Evolutionary conservation across 2,113 vertebrate genomes (phyloP).

Genomic region (Crotalus tigris): DNA sequence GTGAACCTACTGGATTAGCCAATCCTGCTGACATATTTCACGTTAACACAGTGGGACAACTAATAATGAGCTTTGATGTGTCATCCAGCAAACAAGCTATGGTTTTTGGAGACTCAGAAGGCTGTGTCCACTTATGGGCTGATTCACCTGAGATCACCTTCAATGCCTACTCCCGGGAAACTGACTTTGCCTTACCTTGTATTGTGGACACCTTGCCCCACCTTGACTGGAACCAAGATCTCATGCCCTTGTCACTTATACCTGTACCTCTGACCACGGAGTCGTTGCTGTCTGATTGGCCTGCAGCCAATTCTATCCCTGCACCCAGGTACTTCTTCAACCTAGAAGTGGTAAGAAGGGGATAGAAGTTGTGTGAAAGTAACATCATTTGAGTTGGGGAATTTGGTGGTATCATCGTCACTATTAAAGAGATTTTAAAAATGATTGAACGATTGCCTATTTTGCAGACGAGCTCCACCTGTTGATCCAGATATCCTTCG

Average conservation of each 20-base stretch:
- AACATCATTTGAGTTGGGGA: background rate
- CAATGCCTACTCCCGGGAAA: constrained; percentile 93
- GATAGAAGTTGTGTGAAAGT: background rate
- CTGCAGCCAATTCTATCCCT: constrained; percentile 75
- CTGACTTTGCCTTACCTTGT: constrained; percentile 91
- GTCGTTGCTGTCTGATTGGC: constrained; percentile 88
- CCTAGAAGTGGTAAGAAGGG: background rate
- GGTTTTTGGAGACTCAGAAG: constrained; percentile 94
- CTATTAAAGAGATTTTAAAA: background rate
- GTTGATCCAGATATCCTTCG: constrained; percentile 94
- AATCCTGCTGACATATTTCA: constrained; percentile 93
- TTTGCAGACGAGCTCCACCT: constrained; percentile 83
- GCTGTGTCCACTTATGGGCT: constrained; percentile 93
- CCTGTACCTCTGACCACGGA: constrained; percentile 90
- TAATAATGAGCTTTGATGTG: constrained; percentile 95
- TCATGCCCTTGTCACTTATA: constrained; percentile 90
- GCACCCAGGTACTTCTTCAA: constrained; percentile 80
- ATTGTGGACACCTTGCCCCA: constrained; percentile 90
- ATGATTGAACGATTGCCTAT: background rate
- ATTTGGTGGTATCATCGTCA: background rate
- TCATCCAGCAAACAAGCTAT: constrained; percentile 93
- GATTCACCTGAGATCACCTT: constrained; percentile 88
- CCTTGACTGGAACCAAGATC: constrained; percentile 94
- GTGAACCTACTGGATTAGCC: constrained; percentile 94
- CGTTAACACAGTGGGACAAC: constrained; percentile 91